These are phyloP conservation scores for Sus cebifrons DNA, from an alignment of 2,797 vertebrate genomes.

Conservation along the genomic window DNA sequence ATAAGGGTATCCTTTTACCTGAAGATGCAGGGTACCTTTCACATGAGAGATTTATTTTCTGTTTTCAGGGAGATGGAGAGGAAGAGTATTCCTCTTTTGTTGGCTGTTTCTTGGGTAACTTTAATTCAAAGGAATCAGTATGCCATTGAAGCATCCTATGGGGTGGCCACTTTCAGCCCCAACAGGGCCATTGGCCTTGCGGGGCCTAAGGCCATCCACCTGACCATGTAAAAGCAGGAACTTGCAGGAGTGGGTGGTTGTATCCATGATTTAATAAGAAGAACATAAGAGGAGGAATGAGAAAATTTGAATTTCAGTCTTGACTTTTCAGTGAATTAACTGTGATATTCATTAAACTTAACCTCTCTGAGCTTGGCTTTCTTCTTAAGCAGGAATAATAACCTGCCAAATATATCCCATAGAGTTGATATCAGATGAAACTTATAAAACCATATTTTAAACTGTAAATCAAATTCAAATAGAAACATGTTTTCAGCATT, in stretches of 20 bases:
- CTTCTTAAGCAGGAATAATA: constrained; percentile 26
- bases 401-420: not conserved
- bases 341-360: constrained; percentile 29
- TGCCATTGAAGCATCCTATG: not conserved
- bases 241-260: not conserved
- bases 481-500: not conserved
- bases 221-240: not conserved
- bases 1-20: not conserved
- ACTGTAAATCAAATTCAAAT: constrained; percentile 50
- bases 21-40: not conserved
- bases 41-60: not conserved
- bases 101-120: not conserved
- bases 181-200: not conserved
- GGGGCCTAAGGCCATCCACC: not conserved
- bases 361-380: not conserved
- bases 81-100: not conserved
- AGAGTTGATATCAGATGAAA: not conserved
- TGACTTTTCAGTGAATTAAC: constrained; percentile 45
- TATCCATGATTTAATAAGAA: not conserved
- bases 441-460: not conserved
- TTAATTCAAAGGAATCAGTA: not conserved
- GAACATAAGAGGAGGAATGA: constrained; percentile 17
- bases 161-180: not conserved
- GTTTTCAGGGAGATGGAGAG: not conserved
- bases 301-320: not conserved